Conservation (phyloP, 2,113 vertebrate species). For the Tetrao urogallus region DNA sequence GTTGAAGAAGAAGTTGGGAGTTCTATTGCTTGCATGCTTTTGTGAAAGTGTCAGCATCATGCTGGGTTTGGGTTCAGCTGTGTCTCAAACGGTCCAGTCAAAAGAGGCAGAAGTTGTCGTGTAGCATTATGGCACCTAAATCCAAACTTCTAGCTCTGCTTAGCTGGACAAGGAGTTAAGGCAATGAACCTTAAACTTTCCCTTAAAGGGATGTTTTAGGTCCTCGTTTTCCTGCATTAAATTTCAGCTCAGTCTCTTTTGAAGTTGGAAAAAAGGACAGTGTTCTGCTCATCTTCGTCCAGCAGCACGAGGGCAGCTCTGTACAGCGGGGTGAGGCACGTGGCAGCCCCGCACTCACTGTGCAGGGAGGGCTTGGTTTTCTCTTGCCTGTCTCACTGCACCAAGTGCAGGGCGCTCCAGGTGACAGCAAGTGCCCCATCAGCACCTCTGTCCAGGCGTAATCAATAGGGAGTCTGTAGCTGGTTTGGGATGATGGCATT, state of each 20-base stretch:
- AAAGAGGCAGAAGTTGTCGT: background rate
- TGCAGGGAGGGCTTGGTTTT: fast-evolving
- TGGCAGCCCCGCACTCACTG: fast-evolving
- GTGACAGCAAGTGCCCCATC: fast-evolving
- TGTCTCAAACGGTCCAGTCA: background rate
- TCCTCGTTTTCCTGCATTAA: background rate
- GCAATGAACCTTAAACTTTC: fast-evolving
- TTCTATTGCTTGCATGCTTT: background rate
- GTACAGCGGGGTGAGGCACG: fast-evolving
- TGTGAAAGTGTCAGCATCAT: too few relatives aligned
- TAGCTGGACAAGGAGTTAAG: background rate
- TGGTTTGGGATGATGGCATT: background rate
- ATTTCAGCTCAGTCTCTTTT: background rate
- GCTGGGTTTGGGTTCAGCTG: background rate
- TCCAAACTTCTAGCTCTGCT: background rate
- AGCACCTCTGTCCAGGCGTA: fast-evolving
- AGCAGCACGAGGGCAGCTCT: fast-evolving
- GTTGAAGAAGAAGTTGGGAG: background rate
- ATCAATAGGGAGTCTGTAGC: fast-evolving
- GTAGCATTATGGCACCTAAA: background rate
- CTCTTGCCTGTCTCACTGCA: fast-evolving
- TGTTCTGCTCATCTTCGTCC: background rate
- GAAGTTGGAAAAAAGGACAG: background rate
- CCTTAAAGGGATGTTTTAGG: background rate
- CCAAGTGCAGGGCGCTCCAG: background rate